Percentiles rank a stretch among this genome's conserved stretches.
phyloP scores from a whole-genome alignment of 2,888 invertebrate species.

The Nasonovia ribisnigri region DNA sequence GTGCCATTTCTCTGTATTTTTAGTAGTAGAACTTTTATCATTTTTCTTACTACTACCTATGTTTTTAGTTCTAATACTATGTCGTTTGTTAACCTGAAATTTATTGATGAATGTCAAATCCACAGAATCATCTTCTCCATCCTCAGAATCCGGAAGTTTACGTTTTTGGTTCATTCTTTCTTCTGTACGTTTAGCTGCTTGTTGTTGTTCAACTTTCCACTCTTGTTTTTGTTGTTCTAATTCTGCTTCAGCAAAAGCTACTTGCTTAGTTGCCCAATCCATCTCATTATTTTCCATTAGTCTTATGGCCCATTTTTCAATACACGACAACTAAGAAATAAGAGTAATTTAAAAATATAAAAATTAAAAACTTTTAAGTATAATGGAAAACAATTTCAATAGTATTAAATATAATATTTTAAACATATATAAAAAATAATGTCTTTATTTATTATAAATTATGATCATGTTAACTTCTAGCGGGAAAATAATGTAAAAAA shows the following conservation, averaged over 20 bases:
- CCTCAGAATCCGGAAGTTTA: slow-evolving; percentile 69
- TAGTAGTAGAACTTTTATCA: slow-evolving; percentile 26
- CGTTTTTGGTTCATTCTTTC: slow-evolving; percentile 68
- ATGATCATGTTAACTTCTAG: too few relatives aligned
- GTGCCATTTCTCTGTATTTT: neutral
- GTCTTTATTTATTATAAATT: too few relatives aligned
- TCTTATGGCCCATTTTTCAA: slow-evolving; percentile 95
- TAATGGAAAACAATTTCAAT: too few relatives aligned
- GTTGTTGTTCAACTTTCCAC: slow-evolving; percentile 84
- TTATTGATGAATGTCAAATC: slow-evolving; percentile 64
- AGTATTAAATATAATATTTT: too few relatives aligned
- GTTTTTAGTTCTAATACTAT: slow-evolving; percentile 59
- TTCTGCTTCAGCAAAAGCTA: slow-evolving; percentile 87
- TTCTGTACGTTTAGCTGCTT: slow-evolving; percentile 54
- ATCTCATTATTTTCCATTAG: slow-evolving; percentile 90
- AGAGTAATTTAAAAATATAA: slow-evolving; percentile 63
- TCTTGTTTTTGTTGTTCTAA: slow-evolving; percentile 87
- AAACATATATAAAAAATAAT: too few relatives aligned
- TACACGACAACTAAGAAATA: slow-evolving; percentile 83
- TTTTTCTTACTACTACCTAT: slow-evolving; percentile 44
- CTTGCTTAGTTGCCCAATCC: slow-evolving; percentile 81
- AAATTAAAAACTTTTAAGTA: neutral
- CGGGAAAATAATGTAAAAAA: too few relatives aligned
- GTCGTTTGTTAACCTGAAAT: slow-evolving; percentile 62
- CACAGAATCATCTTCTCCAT: slow-evolving; percentile 78